Conservation (phyloP, 2,113 vertebrate species). For the Semnornis frantzii region DNA sequence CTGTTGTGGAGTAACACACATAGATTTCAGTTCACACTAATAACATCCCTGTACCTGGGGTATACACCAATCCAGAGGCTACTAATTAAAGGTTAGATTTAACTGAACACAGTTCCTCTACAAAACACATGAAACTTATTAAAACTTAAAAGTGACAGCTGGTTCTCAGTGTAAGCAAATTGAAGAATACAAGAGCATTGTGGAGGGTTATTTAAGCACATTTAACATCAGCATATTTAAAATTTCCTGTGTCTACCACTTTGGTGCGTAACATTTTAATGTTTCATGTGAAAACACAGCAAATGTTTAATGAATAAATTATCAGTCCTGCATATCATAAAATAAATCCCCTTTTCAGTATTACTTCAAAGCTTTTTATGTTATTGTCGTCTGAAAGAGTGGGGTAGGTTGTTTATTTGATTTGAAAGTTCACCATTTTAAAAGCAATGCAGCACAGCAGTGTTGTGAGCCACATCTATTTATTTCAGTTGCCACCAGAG, state of each 20-base stretch:
- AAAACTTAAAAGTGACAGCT: conserved; percentile 76
- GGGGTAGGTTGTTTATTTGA: not conserved
- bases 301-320: conserved; percentile 58
- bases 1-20: conserved; percentile 77
- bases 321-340: not conserved
- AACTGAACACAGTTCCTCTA: conserved; percentile 76
- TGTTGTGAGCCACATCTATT: not conserved
- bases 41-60: conserved; percentile 73
- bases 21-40: conserved; percentile 77
- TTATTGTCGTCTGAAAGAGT: not conserved
- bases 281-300: conserved; percentile 55
- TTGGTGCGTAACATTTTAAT: conserved; percentile 64
- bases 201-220: conserved; percentile 62
- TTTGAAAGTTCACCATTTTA: not conserved
- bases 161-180: conserved; percentile 64
- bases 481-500: not conserved
- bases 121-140: conserved; percentile 79
- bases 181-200: conserved; percentile 66
- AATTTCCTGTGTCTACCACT: conserved; percentile 57
- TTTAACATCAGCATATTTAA: conserved; percentile 71
- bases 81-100: conserved; percentile 81
- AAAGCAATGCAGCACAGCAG: not conserved
- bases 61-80: conserved; percentile 75
- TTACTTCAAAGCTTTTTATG: conserved; percentile 22
- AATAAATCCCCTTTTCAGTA: conserved; percentile 26